Conservation (phyloP, 2,113 vertebrate genomes). For the Melanotaenia duboulayi region DNA sequence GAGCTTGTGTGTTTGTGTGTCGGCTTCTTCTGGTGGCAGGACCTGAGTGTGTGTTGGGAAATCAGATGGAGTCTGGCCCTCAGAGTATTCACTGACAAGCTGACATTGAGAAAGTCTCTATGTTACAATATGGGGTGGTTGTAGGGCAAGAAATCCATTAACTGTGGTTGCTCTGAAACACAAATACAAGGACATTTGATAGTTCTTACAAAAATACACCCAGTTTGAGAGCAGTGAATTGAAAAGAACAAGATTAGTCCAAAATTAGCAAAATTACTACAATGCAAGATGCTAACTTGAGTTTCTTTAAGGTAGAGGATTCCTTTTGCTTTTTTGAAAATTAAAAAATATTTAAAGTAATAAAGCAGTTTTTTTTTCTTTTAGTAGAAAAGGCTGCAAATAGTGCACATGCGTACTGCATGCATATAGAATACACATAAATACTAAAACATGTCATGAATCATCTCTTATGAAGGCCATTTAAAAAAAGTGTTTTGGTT, state of each 20-base stretch:
- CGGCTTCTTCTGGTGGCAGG: conserved; percentile 20
- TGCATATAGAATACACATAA: neutral
- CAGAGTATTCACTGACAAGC: conserved; percentile 60
- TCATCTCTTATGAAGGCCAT: neutral
- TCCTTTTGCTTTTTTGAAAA: neutral
- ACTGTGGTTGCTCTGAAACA: conserved; percentile 38
- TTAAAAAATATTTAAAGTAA: neutral
- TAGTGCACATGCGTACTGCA: neutral
- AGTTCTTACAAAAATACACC: neutral
- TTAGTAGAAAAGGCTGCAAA: neutral
- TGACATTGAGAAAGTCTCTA: conserved; percentile 69
- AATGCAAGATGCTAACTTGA: neutral
- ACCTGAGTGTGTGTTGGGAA: conserved; percentile 34
- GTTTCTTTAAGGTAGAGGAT: no score
- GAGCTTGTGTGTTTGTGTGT: neutral
- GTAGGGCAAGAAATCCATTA: conserved; percentile 68
- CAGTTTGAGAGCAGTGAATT: neutral
- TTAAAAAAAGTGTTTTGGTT: neutral
- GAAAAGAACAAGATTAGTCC: neutral
- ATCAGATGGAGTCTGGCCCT: conserved; percentile 54
- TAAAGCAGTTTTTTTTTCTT: neutral
- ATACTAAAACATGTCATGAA: neutral
- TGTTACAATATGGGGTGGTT: conserved; percentile 58
- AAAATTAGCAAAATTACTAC: neutral
- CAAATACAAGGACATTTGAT: neutral